A percentile compares a stretch with the other conserved stretches of the same genome.
phyloP scores from a whole-genome alignment of 92 coral and sea anemone genomes.

The Ricordea florida region DNA sequence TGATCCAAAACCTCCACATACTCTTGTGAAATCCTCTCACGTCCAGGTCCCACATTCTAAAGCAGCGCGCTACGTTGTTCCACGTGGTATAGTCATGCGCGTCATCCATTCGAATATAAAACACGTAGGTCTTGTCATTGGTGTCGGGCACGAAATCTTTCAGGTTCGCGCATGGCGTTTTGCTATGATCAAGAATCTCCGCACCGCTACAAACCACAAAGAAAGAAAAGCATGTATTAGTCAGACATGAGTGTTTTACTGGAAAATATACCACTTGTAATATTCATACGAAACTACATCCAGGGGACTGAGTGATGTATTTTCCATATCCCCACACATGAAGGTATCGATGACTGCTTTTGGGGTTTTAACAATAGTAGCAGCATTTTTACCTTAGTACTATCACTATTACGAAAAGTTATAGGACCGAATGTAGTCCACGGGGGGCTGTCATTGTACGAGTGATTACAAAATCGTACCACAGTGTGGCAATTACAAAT shows the following conservation, averaged over 20 bases:
- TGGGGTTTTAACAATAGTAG: too few species aligned
- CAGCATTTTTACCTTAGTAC: too few species aligned
- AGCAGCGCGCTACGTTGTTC: conserved; percentile 50
- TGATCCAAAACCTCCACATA: conserved; percentile 69
- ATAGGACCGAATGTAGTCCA: too few species aligned
- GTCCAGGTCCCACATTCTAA: conserved; percentile 60
- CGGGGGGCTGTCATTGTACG: too few species aligned
- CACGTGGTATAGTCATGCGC: conserved; percentile 32
- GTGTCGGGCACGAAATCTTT: conserved; percentile 55
- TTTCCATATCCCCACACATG: too few species aligned
- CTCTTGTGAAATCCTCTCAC: conserved; percentile 56
- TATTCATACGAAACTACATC: not conserved
- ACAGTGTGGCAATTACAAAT: too few species aligned
- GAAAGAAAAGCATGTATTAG: too few species aligned
- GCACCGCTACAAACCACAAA: conserved; percentile 21
- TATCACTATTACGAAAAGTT: too few species aligned
- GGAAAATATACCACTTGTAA: not conserved
- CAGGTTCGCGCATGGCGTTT: conserved; percentile 41
- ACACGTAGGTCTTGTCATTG: conserved; percentile 30
- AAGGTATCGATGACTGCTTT: too few species aligned
- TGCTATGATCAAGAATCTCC: conserved; percentile 24
- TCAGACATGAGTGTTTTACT: not conserved
- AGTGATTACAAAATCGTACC: too few species aligned
- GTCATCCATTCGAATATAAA: conserved; percentile 30
- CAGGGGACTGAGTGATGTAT: too few species aligned